Evolutionary conservation across 2,113 vertebrate species (phyloP).

Genomic region (Aviceda subcristata): DNA sequence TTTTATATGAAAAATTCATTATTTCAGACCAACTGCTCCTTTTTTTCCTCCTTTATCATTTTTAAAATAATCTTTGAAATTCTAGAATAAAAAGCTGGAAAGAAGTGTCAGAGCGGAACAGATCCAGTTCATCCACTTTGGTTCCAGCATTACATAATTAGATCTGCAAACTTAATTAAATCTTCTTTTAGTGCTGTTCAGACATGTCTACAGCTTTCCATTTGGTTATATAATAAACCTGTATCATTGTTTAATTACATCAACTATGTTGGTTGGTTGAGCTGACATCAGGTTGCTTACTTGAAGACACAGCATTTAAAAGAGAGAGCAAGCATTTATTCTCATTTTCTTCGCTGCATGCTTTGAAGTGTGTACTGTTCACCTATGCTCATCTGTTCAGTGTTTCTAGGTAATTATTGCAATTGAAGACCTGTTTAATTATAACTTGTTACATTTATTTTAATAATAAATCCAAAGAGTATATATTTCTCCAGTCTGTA

Average conservation of each 20-base stretch:
- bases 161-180: constrained; percentile 53
- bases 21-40: neutral
- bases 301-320: neutral
- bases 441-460: constrained; percentile 23
- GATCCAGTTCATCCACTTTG: neutral
- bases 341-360: neutral
- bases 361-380: neutral
- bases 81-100: constrained; percentile 19
- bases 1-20: constrained; percentile 8
- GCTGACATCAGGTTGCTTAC: constrained; percentile 2
- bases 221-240: constrained; percentile 50
- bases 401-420: constrained; percentile 40
- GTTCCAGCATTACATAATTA: constrained; percentile 46
- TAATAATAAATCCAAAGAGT: constrained; percentile 12
- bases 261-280: neutral
- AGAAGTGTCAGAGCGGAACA: constrained; percentile 4
- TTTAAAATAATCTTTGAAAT: neutral
- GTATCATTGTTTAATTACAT: constrained; percentile 54
- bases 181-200: constrained; percentile 25
- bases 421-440: constrained; percentile 49
- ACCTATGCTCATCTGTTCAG: constrained; percentile 8
- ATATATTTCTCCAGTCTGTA: neutral
- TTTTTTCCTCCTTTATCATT: neutral
- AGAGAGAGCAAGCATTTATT: neutral
- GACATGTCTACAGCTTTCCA: constrained; percentile 18